Evolutionary conservation across 2,113 vertebrate genomes (phyloP), one percentile per base, ranked within the genome.

Genomic region (Bufo gargarizans): DNA sequence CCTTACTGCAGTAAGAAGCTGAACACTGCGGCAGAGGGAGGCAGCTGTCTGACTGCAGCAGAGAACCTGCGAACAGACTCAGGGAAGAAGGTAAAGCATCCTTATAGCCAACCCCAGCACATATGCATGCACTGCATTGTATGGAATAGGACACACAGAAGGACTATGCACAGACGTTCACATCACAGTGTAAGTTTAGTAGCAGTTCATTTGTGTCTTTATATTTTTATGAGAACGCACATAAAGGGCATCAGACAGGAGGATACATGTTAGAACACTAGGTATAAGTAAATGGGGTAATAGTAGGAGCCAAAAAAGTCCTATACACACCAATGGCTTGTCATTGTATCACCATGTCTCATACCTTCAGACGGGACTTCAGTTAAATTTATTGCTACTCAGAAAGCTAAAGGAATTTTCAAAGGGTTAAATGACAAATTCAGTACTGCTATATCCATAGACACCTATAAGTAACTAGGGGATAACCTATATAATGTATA

Each of bases 11-110:
- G 79, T 56, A 71, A 61, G 43, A 67, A 65, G 69, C 78, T 74
- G 78, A 50, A 63, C 67, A 88, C 72, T 88, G 86, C 86, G 67
- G 79, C 86, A 88, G 78, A 82, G 78, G 55, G 86, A 87, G 86
- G 67, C 65, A 87, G 49, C 85, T 12, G 85, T 50, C 47, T 79
- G 76, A 78, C 55, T 72, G 19, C 77, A 47, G 67, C 77, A 72
- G 53, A 67, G 17, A 33, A 45, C 33, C 69, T 56, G 79, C n/a
- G 77, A 78, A 61, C 77, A 87, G 49, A 72, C 77, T 82, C 79
- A 82, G 67, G 55, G 86, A 88, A 47, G 63, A 82, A 88, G 86
- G 86, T 88, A 88, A 88, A 47, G 55, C 86, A 88, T 45, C n/a
- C 49, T 72, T 79, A 43, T 79, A 80, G 53, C n/a, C 79, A 17